Percentiles rank a stretch among this genome's conserved stretches.
phyloP scores from a whole-genome alignment of 2,797 vertebrate species.

The Pagetopsis macropterus region DNA sequence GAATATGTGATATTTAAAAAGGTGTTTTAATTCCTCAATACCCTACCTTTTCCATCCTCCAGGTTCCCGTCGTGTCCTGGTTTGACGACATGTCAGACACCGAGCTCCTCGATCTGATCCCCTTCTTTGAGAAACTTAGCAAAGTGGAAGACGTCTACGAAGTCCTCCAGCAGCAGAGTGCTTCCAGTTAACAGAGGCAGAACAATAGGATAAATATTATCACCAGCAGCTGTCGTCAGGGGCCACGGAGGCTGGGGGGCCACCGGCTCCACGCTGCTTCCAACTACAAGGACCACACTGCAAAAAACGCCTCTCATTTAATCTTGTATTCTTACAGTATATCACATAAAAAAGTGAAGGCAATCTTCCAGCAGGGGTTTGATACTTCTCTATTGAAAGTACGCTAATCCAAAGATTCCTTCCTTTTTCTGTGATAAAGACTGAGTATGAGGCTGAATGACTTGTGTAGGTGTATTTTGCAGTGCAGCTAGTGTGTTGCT shows the following conservation, averaged over 20 bases:
- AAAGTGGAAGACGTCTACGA: slow-evolving; percentile 92
- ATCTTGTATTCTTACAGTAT: slow-evolving; percentile 28
- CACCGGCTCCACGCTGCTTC: slow-evolving; percentile 70
- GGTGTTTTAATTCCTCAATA: background rate
- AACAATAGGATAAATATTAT: slow-evolving; percentile 32
- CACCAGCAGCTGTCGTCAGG: slow-evolving; percentile 67
- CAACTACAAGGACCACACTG: slow-evolving; percentile 79
- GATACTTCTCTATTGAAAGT: background rate
- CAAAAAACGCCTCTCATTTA: slow-evolving; percentile 32
- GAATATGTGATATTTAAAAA: too few relatives aligned
- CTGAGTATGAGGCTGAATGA: slow-evolving; percentile 47
- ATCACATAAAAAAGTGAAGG: background rate
- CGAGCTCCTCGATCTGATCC: slow-evolving; percentile 94
- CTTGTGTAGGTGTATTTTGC: slow-evolving; percentile 46
- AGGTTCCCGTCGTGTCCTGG: slow-evolving; percentile 97
- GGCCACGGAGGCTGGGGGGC: slow-evolving; percentile 79
- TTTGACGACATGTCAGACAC: slow-evolving; percentile 98
- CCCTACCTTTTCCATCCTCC: slow-evolving; percentile 1
- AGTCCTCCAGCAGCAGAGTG: slow-evolving; percentile 91
- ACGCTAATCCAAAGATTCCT: slow-evolving; percentile 4
- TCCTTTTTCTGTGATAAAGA: background rate
- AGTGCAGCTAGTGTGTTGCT: slow-evolving; percentile 63
- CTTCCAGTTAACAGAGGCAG: slow-evolving; percentile 86
- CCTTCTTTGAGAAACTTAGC: slow-evolving; percentile 97
- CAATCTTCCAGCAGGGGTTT: background rate